Conservation (phyloP, 1,140 invertebrate genomes). For the Xylocopa sonorina region DNA sequence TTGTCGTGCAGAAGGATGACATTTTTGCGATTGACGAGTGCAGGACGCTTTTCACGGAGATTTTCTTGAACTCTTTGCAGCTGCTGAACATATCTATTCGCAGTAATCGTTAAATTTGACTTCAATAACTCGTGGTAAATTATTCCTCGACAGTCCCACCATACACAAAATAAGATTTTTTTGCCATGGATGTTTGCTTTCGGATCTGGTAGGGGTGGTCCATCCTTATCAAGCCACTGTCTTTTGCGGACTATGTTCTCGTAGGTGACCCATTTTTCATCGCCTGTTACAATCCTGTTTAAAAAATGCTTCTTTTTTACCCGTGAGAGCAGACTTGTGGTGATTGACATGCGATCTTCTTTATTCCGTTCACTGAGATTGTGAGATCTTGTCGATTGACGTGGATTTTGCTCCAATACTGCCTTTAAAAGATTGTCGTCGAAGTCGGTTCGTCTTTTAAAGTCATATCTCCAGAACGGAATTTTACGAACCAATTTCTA, state of each 20-base stretch:
- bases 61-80: no score
- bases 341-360: conserved; percentile 7
- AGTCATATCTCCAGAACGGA: not conserved
- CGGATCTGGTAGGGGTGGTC: conserved; percentile 8
- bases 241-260: not conserved
- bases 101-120: no score
- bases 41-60: no score
- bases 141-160: no score
- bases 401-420: conserved; percentile 7
- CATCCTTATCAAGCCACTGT: conserved; percentile 16
- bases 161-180: no score
- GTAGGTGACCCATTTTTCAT: not conserved
- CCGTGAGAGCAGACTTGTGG: not conserved
- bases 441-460: not conserved
- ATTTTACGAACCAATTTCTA: not conserved
- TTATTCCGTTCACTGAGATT: no score
- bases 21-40: no score
- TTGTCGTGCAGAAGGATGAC: no score
- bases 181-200: conserved; percentile 29
- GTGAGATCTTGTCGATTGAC: conserved; percentile 5
- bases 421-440: not conserved
- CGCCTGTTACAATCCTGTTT: conserved; percentile 16
- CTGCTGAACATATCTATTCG: no score
- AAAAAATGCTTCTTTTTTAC: not conserved
- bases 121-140: no score